A percentile compares a stretch with the other conserved stretches of the same genome.
phyloP scores from a whole-genome alignment of 2,113 vertebrate species.

The Pachycephala philippinensis region DNA sequence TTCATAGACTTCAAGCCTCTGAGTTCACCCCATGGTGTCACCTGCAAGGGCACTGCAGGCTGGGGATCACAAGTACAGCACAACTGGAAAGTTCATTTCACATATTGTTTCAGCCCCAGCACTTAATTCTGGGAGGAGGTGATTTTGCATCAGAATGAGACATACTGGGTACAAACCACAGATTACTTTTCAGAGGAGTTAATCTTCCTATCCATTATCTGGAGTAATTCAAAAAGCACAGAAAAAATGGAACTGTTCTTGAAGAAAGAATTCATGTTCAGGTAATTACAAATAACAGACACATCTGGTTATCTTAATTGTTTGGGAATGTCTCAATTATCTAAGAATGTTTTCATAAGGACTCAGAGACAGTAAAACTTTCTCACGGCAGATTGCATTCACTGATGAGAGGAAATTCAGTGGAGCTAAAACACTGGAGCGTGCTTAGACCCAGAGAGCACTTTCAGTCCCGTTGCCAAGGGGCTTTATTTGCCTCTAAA shows the following conservation, averaged over 20 bases:
- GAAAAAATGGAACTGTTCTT: slow-evolving; percentile 71
- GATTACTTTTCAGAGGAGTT: slow-evolving; percentile 65
- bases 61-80: not conserved
- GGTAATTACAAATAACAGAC: slow-evolving; percentile 83
- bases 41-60: not conserved
- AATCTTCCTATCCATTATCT: slow-evolving; percentile 77
- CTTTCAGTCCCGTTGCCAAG: not conserved
- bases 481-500: slow-evolving; percentile 49
- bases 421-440: slow-evolving; percentile 42
- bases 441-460: slow-evolving; percentile 46
- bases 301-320: slow-evolving; percentile 82
- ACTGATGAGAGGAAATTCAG: slow-evolving; percentile 68
- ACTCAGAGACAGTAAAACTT: slow-evolving; percentile 76
- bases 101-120: slow-evolving; percentile 59
- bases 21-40: not conserved
- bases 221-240: slow-evolving; percentile 74
- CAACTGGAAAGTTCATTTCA: slow-evolving; percentile 28
- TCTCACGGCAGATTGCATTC: slow-evolving; percentile 73
- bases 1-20: not conserved
- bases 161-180: slow-evolving; percentile 59
- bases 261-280: slow-evolving; percentile 77
- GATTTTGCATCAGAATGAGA: slow-evolving; percentile 69
- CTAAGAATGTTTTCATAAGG: slow-evolving; percentile 74
- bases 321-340: slow-evolving; percentile 81
- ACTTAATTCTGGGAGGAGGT: slow-evolving; percentile 62